phyloP scores from a whole-genome alignment of 2,797 vertebrate genomes.

The Squalus acanthias region DNA sequence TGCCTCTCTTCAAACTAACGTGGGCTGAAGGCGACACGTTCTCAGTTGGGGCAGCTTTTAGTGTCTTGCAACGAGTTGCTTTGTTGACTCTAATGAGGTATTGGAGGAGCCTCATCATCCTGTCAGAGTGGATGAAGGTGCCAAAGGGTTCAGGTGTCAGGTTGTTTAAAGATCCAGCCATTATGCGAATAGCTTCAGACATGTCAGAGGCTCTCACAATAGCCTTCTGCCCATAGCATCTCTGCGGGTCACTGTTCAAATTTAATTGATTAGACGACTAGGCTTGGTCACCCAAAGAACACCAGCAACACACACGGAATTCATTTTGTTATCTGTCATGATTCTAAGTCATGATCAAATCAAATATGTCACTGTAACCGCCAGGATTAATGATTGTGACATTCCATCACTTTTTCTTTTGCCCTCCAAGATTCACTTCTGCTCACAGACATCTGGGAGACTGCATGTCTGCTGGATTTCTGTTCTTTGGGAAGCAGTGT shows the following conservation, averaged over 20 bases:
- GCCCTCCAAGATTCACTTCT: background rate
- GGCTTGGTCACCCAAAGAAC: background rate
- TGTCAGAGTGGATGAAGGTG: constrained; percentile 1
- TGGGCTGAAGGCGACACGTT: background rate
- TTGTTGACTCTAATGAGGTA: background rate
- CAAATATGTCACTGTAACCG: background rate
- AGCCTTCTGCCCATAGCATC: background rate
- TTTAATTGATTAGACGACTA: background rate
- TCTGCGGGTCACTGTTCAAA: background rate
- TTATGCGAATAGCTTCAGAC: background rate
- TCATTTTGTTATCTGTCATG: background rate
- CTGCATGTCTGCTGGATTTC: background rate
- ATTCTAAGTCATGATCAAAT: background rate
- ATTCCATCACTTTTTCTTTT: background rate
- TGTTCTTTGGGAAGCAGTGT: background rate
- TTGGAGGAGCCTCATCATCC: background rate
- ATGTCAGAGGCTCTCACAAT: background rate
- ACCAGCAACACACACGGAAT: background rate
- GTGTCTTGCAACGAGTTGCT: background rate
- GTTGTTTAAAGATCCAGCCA: background rate
- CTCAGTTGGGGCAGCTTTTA: background rate
- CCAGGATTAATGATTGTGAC: constrained; percentile 7
- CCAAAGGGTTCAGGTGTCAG: background rate
- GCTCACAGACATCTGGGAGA: background rate
- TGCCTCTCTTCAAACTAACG: background rate